Evolutionary conservation across 2,113 vertebrate species (phyloP), one percentile per base, ranked within the genome.

Genomic region (Toxostoma redivivum): DNA sequence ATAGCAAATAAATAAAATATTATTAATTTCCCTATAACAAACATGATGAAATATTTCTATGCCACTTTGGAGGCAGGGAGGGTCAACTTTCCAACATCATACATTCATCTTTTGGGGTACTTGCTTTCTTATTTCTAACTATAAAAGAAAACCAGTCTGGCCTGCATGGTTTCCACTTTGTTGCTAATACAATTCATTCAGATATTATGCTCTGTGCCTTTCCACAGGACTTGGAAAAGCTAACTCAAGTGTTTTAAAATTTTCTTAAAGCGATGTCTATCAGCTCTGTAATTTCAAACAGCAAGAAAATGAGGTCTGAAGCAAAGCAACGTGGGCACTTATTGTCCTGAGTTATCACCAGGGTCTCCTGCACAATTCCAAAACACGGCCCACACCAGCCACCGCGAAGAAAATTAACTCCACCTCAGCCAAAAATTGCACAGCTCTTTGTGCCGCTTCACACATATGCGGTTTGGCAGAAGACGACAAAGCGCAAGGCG

Each of bases 391-490:
- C 53, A 5, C 8, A 47, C 7, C 53, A 24, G 44, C 15, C 10
- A 21, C 5, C 4, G 3, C 2, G 28, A 22, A 45, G 30, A 11
- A n/a, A 74, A 89, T 22, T 66, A 44, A 48, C 35, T 50, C 37
- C 3, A 6, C 14, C 16, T 22, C n/a, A 22, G 40, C 21, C 47
- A 42, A 54, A 35, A 22, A 17, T 3, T 8, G 40, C 79, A 4
- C 21, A 11, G 24, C 25, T 22, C 70, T 31, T 22, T 3, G 1
- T 0, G 15, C 38, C 50, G 0, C 58, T 22, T 31, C 58, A 14
- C 40, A 12, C 23, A 3, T 0, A 3, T 0, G 4, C 5, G 23
- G 30, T 10, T 40, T 13, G 60, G 50, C 76, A 30, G 37, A 23
- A 28, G 37, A 11, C 33, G 42, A 8, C 10, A 4, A 11, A 30